Base-by-base conservation (phyloP, 2,888 invertebrate genomes). In the Hyppa rectilinea region DNA sequence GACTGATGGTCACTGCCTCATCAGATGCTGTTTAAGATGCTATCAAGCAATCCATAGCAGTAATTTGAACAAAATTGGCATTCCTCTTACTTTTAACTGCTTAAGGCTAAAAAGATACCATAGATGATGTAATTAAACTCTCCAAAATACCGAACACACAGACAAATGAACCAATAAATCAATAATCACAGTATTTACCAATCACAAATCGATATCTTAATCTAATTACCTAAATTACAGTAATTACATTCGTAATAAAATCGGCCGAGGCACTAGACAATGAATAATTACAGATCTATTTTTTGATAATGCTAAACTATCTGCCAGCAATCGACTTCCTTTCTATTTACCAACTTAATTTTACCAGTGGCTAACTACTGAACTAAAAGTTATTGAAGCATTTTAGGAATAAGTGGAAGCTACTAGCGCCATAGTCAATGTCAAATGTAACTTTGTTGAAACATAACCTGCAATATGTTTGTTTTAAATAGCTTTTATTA, bases 281-380 rank as follows among this genome's bases (percentile, higher is more conserved):
- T 86, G 80, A 86, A 85, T 87, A 87, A 87, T 87, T 86, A 87
- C 77, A 80, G 86, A 86, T 86, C 82, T 73, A 76, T 79, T 79
- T 85, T 74, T 74, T 81, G 86, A 86, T 86, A 86, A 87, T 80
- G 60, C 83, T 75, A 81, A 84, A 80, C 84, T 75, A 75, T 77
- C 63, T 68, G 71, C 72, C 65, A 69, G 75, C 55, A 69, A 72
- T 80, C 64, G 60, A 87, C 79, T 85, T 85, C 79, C 85, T 86
- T 63, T 52, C 65, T 61, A 53, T 56, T 75, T 61, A 72, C 85
- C 70, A 84, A 71, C 60, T 52, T 83, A 56, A 50, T 4, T 58
- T 7, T 74, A n/a, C 75, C 0, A 2, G 63, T 75, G 81, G 71
- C 23, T 0, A 66, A 66, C 12, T 50, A 17, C 1, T 17, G 43